These are phyloP conservation scores for Bombus superbus DNA, from an alignment of 1,140 invertebrate species.

Conservation along the genomic window DNA sequence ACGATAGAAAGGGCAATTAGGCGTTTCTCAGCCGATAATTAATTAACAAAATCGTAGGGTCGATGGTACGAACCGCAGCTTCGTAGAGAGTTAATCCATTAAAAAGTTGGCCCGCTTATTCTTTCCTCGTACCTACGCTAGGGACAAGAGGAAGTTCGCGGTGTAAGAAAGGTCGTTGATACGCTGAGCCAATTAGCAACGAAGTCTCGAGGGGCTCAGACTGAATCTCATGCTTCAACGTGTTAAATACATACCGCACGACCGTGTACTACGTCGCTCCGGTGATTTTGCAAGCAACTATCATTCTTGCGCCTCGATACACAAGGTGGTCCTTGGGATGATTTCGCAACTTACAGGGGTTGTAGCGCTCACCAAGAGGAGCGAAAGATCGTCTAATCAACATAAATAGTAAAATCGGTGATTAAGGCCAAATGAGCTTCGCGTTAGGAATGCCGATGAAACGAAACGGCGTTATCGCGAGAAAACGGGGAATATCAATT, in stretches of 20 bases:
- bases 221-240: slow-evolving; percentile 33
- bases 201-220: slow-evolving; percentile 47
- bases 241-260: slow-evolving; percentile 18
- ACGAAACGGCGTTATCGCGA: too few species aligned
- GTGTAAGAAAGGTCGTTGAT: slow-evolving; percentile 52
- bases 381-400: too few species aligned
- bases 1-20: too few species aligned
- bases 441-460: too few species aligned
- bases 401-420: too few species aligned
- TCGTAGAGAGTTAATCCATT: neutral
- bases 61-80: too few species aligned
- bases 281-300: neutral
- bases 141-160: neutral
- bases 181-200: slow-evolving; percentile 52
- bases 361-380: too few species aligned
- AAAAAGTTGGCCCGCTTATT: neutral
- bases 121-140: neutral
- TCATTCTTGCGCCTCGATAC: neutral
- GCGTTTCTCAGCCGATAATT: too few species aligned
- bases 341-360: too few species aligned
- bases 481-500: too few species aligned
- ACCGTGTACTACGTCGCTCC: neutral
- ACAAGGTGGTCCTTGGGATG: neutral
- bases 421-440: too few species aligned
- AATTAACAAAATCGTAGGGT: neutral